Evolutionary conservation across 2,797 vertebrate genomes (phyloP), one percentile per base, ranked within the genome.

Genomic region (Tinamus major): DNA sequence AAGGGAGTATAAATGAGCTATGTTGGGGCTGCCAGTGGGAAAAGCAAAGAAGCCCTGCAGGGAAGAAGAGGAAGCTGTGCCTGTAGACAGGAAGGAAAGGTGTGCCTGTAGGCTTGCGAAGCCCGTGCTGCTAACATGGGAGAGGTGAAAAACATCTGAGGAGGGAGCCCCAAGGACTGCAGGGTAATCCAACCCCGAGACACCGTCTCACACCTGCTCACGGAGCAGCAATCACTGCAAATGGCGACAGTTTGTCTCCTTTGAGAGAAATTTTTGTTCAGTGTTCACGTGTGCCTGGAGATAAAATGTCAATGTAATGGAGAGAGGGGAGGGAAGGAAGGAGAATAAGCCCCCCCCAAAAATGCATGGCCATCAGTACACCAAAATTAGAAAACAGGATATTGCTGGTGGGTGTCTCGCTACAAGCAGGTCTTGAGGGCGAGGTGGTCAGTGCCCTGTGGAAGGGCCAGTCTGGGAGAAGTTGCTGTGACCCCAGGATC

Each of bases 1-100:
- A 94, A 97, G 87, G 88, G 72, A 92, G 76, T 90, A 78, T 88
- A 86, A 96, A 96, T 92, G 80, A 97, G 85, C 93, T 96, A 92
- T 86, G 85, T 88, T 91, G 41, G 85, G 79, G 80, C 91, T 85
- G 79, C 89, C 79, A 89, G 81, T 85, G 81, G 90, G 85, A 93
- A 65, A 88, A 93, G 72, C 81, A 92, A 80, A 88, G 90, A 70
- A 92, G 80, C 55, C 48, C 18, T 10, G 70, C 7, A 8, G 74
- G 76, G 62, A 75, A 58, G n/a, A 82, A 79, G 55, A n/a, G 79
- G 53, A 2, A 4, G 33, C 67, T 65, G 46, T 42, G n/a, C 42
- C 55, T 89, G 76, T 91, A 67, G 78, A 81, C 44, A 63, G 82
- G 46, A 41, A 53, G 41, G 77, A 80, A 46, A 86, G 26, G 51